A percentile compares a stretch with the other conserved stretches of the same genome.
Evolutionary conservation across 1,140 invertebrate genomes (phyloP).

Genomic region (Trichogramma pretiosum): DNA sequence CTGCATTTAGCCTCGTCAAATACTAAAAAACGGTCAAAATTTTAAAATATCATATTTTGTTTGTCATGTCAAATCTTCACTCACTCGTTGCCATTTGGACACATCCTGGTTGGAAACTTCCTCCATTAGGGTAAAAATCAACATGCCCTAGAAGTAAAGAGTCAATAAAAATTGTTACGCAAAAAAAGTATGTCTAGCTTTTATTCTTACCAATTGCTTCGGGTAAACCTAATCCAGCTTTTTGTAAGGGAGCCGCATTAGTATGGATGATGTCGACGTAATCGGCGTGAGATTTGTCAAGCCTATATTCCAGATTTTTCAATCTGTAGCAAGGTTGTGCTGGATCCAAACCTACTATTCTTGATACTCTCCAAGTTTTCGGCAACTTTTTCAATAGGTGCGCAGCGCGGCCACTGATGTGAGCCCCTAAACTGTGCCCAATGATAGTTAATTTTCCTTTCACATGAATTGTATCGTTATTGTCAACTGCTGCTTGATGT

Average conservation of each 20-base stretch:
- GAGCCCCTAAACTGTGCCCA: no score
- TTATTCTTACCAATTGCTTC: conserved; percentile 48
- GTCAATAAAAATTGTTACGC: no score
- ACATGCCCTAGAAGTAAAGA: conserved; percentile 51
- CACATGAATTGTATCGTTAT: no score
- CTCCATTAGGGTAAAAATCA: conserved; percentile 65
- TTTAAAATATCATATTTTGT: conserved; percentile 1
- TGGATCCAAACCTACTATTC: conserved; percentile 53
- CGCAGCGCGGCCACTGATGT: no score
- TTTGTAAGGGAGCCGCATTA: conserved; percentile 42
- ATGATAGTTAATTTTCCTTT: no score
- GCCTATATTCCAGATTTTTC: conserved; percentile 36
- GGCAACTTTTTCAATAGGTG: no score
- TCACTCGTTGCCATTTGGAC: not conserved
- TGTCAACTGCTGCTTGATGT: not conserved
- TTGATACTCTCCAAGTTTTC: conserved; percentile 31
- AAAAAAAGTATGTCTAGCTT: no score
- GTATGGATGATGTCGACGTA: conserved; percentile 66
- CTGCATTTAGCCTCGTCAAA: conserved; percentile 49
- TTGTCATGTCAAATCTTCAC: not conserved
- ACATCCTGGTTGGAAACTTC: conserved; percentile 51
- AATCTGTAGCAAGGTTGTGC: conserved; percentile 56
- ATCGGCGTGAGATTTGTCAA: conserved; percentile 51
- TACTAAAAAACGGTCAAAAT: conserved; percentile 39
- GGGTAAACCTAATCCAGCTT: conserved; percentile 50